Evolutionary conservation across 2,113 vertebrate species (phyloP).

Genomic region (Neodontobutis hainanensis): DNA sequence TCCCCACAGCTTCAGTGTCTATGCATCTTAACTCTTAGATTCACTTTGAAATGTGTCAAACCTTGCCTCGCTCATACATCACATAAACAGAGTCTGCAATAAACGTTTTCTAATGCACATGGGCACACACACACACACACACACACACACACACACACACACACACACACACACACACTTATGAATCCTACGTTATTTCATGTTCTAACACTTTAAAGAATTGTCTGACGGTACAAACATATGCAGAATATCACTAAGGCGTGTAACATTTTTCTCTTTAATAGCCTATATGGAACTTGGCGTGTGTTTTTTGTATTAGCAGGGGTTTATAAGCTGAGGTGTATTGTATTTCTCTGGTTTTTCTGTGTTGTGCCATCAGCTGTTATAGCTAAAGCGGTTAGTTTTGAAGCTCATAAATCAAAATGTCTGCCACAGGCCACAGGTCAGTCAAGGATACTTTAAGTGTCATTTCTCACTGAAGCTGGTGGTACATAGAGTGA

Average conservation of each 20-base stretch:
- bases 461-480: conserved; percentile 13
- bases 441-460: conserved; percentile 22
- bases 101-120: no score
- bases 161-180: neutral
- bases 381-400: conserved; percentile 2
- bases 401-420: conserved; percentile 33
- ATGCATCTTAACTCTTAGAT: neutral
- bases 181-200: neutral
- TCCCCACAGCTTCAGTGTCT: conserved; percentile 30
- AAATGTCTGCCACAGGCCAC: conserved; percentile 37
- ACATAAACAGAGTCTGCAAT: no score
- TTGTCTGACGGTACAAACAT: no score
- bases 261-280: no score
- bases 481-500: neutral
- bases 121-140: neutral
- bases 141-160: neutral
- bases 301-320: neutral
- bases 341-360: conserved; percentile 23
- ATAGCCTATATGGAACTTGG: neutral
- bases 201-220: no score
- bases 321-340: conserved; percentile 1
- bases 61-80: no score
- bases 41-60: no score
- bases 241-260: no score
- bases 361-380: conserved; percentile 1